Evolutionary conservation across 2,113 vertebrate genomes (phyloP), one percentile per base, ranked within the genome.

Genomic region (Dicerorhinus sumatrensis): DNA sequence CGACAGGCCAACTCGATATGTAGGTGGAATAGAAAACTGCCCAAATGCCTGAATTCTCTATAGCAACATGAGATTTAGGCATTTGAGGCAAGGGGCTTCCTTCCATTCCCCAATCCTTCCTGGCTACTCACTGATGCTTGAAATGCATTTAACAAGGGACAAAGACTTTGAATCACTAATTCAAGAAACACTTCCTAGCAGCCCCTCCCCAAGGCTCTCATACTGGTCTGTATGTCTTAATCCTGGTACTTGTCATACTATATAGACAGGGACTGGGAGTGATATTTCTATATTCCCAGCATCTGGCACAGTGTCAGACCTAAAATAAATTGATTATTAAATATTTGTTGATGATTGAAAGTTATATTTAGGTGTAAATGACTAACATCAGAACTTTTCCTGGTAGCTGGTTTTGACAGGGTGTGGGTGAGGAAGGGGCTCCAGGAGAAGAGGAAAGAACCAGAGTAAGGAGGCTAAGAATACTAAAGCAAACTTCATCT

Each of bases 101-200:
- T 95, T 95, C 54, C 36, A 42, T 60, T 72, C 25, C 65, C 16
- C 27, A 54, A 3, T 79, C 29, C 63, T 83, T 90, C 95, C 75
- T 89, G 46, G 31, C 13, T 90, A 20, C 10, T 63, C 33, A 87
- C 69, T 27, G 62, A 63, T 29, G 42, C 63, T 83, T 60, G 31
- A 90, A 95, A 76, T 90, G 4, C 7, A 6, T 90, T 88, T 72
- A 96, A 87, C n/a, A 36, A 90, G 76, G 83, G 46, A 80, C 63
- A 72, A 65, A 80, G 91, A 42, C 29, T 95, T 91, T 33, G 42
- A 60, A 29, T 94, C 39, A 48, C 25, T 89, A 89, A n/a, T 12
- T 96, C 42, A 48, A 95, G 91, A 92, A 39, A 29, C 33, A 33
- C 36, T 95, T 80, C 36, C n/a, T n/a, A 42, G 58, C 33, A 77